Conservation (phyloP, 2,797 vertebrate species). For the Arvicola amphibius region DNA sequence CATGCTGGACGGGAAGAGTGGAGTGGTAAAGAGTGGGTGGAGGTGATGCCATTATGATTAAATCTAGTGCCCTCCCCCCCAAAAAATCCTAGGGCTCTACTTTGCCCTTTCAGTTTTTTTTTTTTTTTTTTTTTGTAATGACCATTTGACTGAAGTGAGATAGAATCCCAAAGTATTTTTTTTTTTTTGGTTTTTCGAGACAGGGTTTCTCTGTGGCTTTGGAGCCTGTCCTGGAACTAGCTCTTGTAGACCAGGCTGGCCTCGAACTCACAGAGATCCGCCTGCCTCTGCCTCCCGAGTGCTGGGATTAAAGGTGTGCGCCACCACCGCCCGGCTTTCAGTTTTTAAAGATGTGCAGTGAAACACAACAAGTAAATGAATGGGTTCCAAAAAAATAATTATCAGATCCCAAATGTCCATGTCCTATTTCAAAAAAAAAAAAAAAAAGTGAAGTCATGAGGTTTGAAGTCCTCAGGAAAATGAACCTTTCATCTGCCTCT, state of each 20-base stretch:
- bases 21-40: neutral
- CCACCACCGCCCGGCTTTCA: too few species aligned
- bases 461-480: slow-evolving; percentile 23
- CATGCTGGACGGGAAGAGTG: neutral
- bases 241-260: too few species aligned
- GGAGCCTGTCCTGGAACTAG: too few species aligned
- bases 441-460: neutral
- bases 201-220: too few species aligned
- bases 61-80: neutral
- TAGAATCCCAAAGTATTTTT: too few species aligned
- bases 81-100: neutral
- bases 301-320: too few species aligned
- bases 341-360: neutral
- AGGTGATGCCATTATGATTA: neutral
- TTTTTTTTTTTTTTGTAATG: too few species aligned
- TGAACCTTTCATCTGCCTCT: neutral
- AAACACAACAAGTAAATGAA: neutral
- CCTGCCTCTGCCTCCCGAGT: too few species aligned
- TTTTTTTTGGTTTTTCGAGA: too few species aligned
- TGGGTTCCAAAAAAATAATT: neutral
- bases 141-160: too few species aligned
- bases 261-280: too few species aligned
- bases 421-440: neutral
- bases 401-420: neutral
- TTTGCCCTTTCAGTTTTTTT: slow-evolving; percentile 8